Base-by-base conservation (phyloP, 1,140 invertebrate species). In the Papilio dardanus region DNA sequence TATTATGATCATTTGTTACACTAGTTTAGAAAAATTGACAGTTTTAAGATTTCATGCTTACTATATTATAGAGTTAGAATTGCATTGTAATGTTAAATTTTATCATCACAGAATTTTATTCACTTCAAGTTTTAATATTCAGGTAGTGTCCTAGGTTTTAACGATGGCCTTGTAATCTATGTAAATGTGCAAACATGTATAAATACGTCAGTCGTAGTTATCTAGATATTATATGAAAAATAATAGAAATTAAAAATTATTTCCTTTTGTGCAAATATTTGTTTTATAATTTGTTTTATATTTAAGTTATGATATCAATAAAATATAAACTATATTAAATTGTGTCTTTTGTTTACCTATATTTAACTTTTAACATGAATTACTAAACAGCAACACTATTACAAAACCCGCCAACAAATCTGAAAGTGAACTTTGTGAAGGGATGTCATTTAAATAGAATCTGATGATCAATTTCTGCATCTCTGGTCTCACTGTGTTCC, bases 101-200 rank as follows among this genome's bases (percentile, higher is more conserved):
- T 74, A 74, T 76, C 68, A 65, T 76, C 68, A 76, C 75, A 71
- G 37, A 37, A 58, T 76, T 66, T 14, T 76, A 40, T 62, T 31
- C 37, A 66, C 69, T 69, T 66, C 24, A 71, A 40, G 62, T 65
- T 65, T n/a, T 69, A 58, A 31, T 71, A 71, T 66, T 40, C 71
- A 71, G 54, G 54, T 58, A 58, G 54, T 58, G 12, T 31, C 67
- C 30, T 73, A 73, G 71, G 46, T 73, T 35, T 71, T 73, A 73
- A 28, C 5, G 75, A 83, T 77, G 79, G 77, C 83, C 84, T 89
- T 92, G 90, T 90, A 91, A 88, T 89, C 81, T 92, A 89, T 92
- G 89, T 92, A 92, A 91, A 92, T 92, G 81, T 82, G 86, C 82
- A 82, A 84, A 83, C 68, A 83, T 88, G 83, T 86, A 86, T 82